phyloP scores from a whole-genome alignment of 2,888 invertebrate genomes.

The Chrysolina haemoptera region DNA sequence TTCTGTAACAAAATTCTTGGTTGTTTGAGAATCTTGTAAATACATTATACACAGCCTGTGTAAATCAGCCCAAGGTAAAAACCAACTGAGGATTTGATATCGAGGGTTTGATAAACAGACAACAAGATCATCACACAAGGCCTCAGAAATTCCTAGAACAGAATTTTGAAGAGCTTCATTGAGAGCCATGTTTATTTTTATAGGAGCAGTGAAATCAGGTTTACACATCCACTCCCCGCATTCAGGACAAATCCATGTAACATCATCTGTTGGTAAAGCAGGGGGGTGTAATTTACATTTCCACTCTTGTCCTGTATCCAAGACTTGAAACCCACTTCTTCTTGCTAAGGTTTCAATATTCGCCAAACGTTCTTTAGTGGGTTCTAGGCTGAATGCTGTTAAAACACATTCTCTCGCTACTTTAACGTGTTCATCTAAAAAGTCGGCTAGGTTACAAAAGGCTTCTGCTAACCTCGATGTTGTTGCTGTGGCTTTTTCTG shows the following conservation, averaged over 20 bases:
- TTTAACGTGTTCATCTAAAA: slow-evolving; percentile 75
- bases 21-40: slow-evolving; percentile 73
- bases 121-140: slow-evolving; percentile 80
- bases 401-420: slow-evolving; percentile 81
- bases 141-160: slow-evolving; percentile 76
- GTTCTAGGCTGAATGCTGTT: slow-evolving; percentile 84
- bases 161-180: slow-evolving; percentile 72
- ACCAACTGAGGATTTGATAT: slow-evolving; percentile 82
- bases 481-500: slow-evolving; percentile 72
- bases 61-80: slow-evolving; percentile 75
- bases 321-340: slow-evolving; percentile 70
- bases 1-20: slow-evolving; percentile 79
- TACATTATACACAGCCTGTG: slow-evolving; percentile 74
- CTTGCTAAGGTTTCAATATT: slow-evolving; percentile 73
- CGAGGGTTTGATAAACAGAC: slow-evolving; percentile 81
- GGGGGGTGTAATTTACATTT: slow-evolving; percentile 67
- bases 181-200: slow-evolving; percentile 66
- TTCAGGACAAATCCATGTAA: slow-evolving; percentile 64
- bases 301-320: slow-evolving; percentile 67
- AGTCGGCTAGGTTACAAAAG: slow-evolving; percentile 77
- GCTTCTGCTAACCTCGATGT: slow-evolving; percentile 75
- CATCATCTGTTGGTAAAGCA: slow-evolving; percentile 61
- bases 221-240: slow-evolving; percentile 67
- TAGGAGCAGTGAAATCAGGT: slow-evolving; percentile 61
- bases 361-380: slow-evolving; percentile 75